A percentile compares a stretch with the other conserved stretches of the same genome.
phyloP scores from a whole-genome alignment of 2,888 invertebrate genomes.

The Diploptera punctata region DNA sequence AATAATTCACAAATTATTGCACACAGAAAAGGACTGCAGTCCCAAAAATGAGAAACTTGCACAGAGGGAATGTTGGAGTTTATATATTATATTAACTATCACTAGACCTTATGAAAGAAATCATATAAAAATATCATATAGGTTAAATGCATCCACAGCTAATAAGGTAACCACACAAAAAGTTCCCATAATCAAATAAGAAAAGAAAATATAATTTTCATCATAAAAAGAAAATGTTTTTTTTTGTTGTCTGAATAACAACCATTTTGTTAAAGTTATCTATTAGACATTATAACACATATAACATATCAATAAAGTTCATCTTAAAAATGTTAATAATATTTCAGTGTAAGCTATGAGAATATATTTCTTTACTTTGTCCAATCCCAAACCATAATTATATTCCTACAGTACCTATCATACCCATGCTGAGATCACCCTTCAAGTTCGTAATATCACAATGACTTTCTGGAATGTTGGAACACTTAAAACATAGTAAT shows the following conservation, averaged over 20 bases:
- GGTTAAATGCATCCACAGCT: too few species aligned
- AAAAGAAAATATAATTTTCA: too few species aligned
- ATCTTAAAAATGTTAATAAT: not conserved
- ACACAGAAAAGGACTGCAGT: too few species aligned
- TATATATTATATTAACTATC: too few species aligned
- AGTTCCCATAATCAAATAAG: too few species aligned
- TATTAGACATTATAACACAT: not conserved
- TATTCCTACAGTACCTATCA: not conserved
- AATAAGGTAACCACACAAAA: too few species aligned
- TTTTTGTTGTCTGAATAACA: not conserved
- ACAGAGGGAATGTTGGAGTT: too few species aligned
- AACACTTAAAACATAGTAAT: not conserved
- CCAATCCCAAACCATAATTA: not conserved
- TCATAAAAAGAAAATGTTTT: not conserved
- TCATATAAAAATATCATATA: too few species aligned
- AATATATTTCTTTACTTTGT: not conserved
- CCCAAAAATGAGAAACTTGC: too few species aligned
- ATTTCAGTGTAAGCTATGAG: not conserved
- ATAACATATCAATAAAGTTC: constrained; percentile 7
- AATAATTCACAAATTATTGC: too few species aligned
- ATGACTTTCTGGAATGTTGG: not conserved
- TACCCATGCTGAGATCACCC: not conserved
- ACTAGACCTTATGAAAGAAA: too few species aligned
- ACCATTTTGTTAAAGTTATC: not conserved
- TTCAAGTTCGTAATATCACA: not conserved